A percentile compares a stretch with the other conserved stretches of the same genome.
Evolutionary conservation across 2,888 invertebrate genomes (phyloP).

Genomic region (Acronicta alni): DNA sequence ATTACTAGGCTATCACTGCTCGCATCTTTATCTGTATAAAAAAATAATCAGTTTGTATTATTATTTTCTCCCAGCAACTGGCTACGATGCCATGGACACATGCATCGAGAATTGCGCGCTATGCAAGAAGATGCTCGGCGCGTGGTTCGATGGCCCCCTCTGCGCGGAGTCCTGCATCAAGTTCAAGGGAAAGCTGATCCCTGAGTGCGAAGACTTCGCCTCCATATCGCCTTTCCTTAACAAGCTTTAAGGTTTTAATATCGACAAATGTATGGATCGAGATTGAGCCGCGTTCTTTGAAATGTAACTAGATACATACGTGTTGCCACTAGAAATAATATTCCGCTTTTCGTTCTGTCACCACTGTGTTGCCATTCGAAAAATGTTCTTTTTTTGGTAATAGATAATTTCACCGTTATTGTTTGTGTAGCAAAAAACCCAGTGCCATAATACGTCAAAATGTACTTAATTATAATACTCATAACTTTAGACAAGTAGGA

Average conservation of each 20-base stretch:
- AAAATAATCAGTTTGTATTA: conserved; percentile 23
- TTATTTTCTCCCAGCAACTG: conserved; percentile 71
- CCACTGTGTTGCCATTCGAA: conserved; percentile 17
- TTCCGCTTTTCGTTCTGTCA: too few species aligned
- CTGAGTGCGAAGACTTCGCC: conserved; percentile 95
- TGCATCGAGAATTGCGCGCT: conserved; percentile 96
- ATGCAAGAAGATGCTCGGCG: conserved; percentile 96
- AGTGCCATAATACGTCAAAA: not conserved
- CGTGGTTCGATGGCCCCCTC: conserved; percentile 95
- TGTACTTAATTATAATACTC: too few species aligned
- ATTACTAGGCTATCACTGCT: too few species aligned
- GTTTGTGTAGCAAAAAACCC: not conserved
- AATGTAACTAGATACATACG: too few species aligned
- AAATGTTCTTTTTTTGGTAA: not conserved
- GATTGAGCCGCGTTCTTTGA: not conserved
- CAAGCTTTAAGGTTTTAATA: conserved; percentile 68
- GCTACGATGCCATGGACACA: conserved; percentile 90
- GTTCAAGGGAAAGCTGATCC: conserved; percentile 94
- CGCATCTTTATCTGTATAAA: not conserved
- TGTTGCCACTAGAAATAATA: too few species aligned
- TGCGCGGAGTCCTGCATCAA: conserved; percentile 96
- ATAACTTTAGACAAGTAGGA: too few species aligned
- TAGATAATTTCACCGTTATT: too few species aligned
- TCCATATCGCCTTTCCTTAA: conserved; percentile 94
- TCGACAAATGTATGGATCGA: conserved; percentile 16